Percentiles rank a stretch among this genome's conserved stretches.
phyloP scores from a whole-genome alignment of 2,888 invertebrate species.

The Baccha elongata region DNA sequence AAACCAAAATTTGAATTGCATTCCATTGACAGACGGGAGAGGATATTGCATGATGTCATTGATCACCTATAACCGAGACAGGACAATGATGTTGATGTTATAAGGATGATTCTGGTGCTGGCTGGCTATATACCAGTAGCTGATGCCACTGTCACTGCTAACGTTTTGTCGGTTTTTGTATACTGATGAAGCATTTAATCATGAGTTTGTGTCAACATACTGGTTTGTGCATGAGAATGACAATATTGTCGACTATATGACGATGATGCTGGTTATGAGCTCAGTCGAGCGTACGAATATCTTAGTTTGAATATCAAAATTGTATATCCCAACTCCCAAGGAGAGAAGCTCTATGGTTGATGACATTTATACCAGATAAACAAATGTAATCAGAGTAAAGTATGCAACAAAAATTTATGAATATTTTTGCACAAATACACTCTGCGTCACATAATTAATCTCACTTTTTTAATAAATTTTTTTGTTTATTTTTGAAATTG shows the following conservation, averaged over 20 bases:
- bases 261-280: slow-evolving; percentile 39
- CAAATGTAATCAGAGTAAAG: slow-evolving; percentile 13
- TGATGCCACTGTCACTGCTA: background rate
- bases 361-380: slow-evolving; percentile 8
- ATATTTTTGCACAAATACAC: too few species aligned
- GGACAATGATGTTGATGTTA: slow-evolving; percentile 64
- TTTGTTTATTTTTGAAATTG: too few species aligned
- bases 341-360: slow-evolving; percentile 16
- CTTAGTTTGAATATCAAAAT: slow-evolving; percentile 50
- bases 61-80: slow-evolving; percentile 68
- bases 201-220: slow-evolving; percentile 67
- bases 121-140: too few species aligned
- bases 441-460: too few species aligned
- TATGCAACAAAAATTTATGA: slow-evolving; percentile 24
- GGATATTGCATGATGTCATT: slow-evolving; percentile 72
- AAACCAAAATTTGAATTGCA: slow-evolving; percentile 70
- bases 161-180: slow-evolving; percentile 19
- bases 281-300: slow-evolving; percentile 25
- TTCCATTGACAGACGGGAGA: slow-evolving; percentile 59
- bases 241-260: slow-evolving; percentile 42
- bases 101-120: slow-evolving; percentile 17
- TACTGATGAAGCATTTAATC: slow-evolving; percentile 71
- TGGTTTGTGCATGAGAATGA: slow-evolving; percentile 51
- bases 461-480: too few species aligned
- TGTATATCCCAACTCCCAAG: slow-evolving; percentile 15